These are phyloP conservation scores for Rhaphigaster nebulosa DNA, from an alignment of 2,888 invertebrate genomes.

Conservation along the genomic window DNA sequence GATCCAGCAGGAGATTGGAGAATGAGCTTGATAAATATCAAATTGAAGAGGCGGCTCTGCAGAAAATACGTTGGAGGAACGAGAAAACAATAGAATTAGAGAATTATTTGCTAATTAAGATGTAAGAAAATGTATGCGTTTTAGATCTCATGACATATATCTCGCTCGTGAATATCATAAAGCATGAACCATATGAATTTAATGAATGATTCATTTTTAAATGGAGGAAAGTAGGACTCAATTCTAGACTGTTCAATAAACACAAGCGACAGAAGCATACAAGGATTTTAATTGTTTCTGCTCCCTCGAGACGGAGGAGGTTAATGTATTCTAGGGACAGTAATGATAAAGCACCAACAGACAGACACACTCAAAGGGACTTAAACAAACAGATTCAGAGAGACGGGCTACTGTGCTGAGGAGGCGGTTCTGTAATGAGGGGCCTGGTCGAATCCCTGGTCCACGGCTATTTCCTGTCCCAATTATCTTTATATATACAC, in stretches of 20 bases:
- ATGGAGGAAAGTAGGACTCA: background rate
- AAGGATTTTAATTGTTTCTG: background rate
- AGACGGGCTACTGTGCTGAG: background rate
- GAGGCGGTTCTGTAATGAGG: slow-evolving; percentile 1
- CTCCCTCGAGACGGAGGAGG: background rate
- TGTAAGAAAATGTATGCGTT: too few species aligned
- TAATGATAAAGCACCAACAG: slow-evolving; percentile 34
- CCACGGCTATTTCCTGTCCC: background rate
- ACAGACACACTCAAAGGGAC: slow-evolving; percentile 3
- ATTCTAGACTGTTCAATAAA: background rate
- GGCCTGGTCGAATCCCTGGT: background rate
- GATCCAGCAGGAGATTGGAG: too few species aligned
- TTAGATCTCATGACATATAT: too few species aligned
- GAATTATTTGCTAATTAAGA: too few species aligned
- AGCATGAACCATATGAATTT: background rate
- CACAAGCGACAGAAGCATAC: background rate
- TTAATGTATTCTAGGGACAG: slow-evolving; percentile 19
- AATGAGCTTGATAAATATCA: too few species aligned
- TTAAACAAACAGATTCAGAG: slow-evolving; percentile 6
- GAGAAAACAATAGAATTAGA: too few species aligned
- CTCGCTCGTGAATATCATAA: too few species aligned
- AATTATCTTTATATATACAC: background rate
- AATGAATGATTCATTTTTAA: background rate
- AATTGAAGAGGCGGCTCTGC: too few species aligned
- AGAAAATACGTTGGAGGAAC: too few species aligned